A percentile compares a stretch with the other conserved stretches of the same genome.
Evolutionary conservation across 1,140 invertebrate genomes (phyloP).

Genomic region (Drosophila sulfurigaster): DNA sequence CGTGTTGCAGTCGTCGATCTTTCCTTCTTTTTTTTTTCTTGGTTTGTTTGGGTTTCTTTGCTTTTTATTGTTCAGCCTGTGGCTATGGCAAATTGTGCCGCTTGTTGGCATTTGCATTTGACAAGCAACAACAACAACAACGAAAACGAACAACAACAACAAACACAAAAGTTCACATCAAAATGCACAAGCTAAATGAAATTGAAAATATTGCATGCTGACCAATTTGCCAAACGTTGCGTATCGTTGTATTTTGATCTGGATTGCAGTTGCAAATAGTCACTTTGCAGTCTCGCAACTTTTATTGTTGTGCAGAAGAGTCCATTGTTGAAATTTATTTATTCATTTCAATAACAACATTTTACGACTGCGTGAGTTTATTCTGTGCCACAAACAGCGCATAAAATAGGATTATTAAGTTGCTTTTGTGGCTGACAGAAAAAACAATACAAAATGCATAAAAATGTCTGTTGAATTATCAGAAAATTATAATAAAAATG

Average conservation of each 20-base stretch:
- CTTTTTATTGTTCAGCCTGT: conserved; percentile 60
- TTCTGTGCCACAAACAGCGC: not conserved
- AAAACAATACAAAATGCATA: not conserved
- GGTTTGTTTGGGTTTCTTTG: not conserved
- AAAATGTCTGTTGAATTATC: not conserved
- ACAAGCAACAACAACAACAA: conserved; percentile 49
- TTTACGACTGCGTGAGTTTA: not conserved
- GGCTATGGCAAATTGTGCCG: conserved; percentile 55
- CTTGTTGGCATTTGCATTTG: conserved; percentile 71
- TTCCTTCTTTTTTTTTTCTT: conserved; percentile 30
- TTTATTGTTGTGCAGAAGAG: conserved; percentile 4
- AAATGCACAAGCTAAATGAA: conserved; percentile 39
- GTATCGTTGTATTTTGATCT: conserved; percentile 70
- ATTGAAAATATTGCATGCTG: conserved; percentile 41
- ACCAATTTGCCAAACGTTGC: conserved; percentile 64
- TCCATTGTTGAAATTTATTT: not conserved
- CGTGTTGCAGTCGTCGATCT: conserved; percentile 51
- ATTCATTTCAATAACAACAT: not conserved
- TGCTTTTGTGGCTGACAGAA: not conserved
- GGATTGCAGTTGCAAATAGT: conserved; percentile 22
- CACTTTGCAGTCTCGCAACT: conserved; percentile 1
- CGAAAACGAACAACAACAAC: conserved; percentile 26
- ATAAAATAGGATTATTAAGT: not conserved
- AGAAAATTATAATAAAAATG: not conserved
- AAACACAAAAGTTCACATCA: conserved; percentile 31